Base-by-base conservation (phyloP, 1,140 invertebrate genomes). In the Orchesella cincta region DNA sequence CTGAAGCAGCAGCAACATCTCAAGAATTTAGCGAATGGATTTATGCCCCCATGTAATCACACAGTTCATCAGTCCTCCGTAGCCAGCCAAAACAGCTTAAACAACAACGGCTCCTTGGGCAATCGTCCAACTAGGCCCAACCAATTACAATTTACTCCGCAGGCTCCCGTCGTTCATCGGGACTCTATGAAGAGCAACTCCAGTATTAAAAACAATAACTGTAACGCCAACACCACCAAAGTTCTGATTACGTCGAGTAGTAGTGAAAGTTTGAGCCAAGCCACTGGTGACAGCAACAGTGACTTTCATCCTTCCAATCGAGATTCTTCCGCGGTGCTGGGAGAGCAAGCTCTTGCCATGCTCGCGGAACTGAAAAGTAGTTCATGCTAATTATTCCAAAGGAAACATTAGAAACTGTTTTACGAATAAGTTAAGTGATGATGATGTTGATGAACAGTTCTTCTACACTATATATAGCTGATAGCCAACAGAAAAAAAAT, bases 361-460 rank as follows among this genome's bases (percentile, higher is more conserved):
- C 74, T 82, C 12, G 81, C 79, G 33, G 81, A 82, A 71, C 67
- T 82, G 8, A 82, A 79, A 36, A 80, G 79, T 76, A 80, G 79
- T 77, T 80, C 81, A 33, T 82, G 81, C 77, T 82, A 70, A 73
- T 57, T 46, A 46, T 73, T 71, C 67, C 33, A n/a, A n/a, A n/a
- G n/a, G n/a, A 64, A 46, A 46, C 18, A 46, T 8, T 8, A 46
- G 39, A 5, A 8, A 46, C 39, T 46, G 39, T 46, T 46, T 46
- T 46, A n/a, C n/a, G n/a, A n/a, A n/a, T n/a, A n/a, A n/a, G n/a
- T n/a, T n/a, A n/a, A n/a, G n/a, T n/a, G n/a, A n/a, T n/a, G n/a
- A n/a, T n/a, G n/a, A n/a, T n/a, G n/a, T n/a, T n/a, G n/a, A n/a
- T n/a, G n/a, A n/a, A n/a, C n/a, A n/a, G n/a, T n/a, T n/a, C n/a